phyloP scores from a whole-genome alignment of 2,113 vertebrate genomes.

The Megaleporinus macrocephalus region DNA sequence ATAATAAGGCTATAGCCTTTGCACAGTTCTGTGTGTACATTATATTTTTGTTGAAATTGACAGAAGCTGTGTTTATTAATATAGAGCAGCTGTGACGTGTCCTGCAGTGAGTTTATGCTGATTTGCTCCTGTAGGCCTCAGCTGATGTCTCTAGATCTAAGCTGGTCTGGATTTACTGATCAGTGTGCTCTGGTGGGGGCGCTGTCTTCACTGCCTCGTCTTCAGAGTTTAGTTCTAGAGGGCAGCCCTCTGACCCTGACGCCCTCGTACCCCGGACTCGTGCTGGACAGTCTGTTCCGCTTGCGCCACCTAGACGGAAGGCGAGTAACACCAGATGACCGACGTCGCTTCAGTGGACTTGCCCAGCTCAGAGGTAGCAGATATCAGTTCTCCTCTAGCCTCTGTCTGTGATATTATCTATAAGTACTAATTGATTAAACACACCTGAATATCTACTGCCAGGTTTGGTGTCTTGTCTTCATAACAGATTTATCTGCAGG shows the following conservation, averaged over 20 bases:
- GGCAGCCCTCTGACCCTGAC: slow-evolving; percentile 85
- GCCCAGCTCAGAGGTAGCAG: slow-evolving; percentile 74
- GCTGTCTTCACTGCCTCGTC: slow-evolving; percentile 70
- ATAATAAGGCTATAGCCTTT: too few species aligned
- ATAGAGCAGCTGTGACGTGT: too few species aligned
- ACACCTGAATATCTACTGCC: too few species aligned
- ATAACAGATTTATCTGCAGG: too few species aligned
- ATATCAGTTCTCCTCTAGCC: not conserved
- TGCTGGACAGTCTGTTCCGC: slow-evolving; percentile 78
- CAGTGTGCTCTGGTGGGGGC: slow-evolving; percentile 71
- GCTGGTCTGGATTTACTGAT: slow-evolving; percentile 80
- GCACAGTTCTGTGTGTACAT: too few species aligned
- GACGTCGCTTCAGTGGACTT: slow-evolving; percentile 73
- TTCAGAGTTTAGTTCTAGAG: slow-evolving; percentile 80
- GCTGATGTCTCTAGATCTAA: slow-evolving; percentile 87
- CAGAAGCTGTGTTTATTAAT: too few species aligned
- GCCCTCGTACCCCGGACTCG: slow-evolving; percentile 81
- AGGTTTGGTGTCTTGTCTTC: too few species aligned
- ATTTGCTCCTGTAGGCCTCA: slow-evolving; percentile 77
- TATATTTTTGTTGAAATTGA: too few species aligned
- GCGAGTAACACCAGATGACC: slow-evolving; percentile 73
- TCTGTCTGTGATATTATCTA: too few species aligned
- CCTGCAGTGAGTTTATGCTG: not conserved
- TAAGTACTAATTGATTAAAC: too few species aligned
- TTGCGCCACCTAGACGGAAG: slow-evolving; percentile 79